Evolutionary conservation across 2,888 invertebrate genomes (phyloP), one percentile per base, ranked within the genome.

Genomic region (Scaeva pyrastri): DNA sequence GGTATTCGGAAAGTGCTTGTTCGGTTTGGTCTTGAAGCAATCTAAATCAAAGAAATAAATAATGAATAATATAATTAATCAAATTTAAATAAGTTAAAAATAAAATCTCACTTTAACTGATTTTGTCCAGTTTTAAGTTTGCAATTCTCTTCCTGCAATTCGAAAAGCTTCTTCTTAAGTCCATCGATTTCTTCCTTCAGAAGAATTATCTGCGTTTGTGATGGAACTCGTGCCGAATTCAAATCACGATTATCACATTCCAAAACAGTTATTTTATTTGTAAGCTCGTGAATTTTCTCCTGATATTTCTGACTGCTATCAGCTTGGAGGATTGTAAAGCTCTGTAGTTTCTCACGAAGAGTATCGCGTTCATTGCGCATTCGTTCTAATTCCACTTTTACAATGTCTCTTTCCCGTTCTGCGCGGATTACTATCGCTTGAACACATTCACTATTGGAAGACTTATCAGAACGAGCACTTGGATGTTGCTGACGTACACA

Each of bases 21-120:
- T 97, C 96, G 5, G 96, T 96, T 93, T 97, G 96, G 89, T 96
- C 94, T 89, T 97, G 96, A 64, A 96, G 93, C 88, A 95, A 94
- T 91, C 96, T 97, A 79, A 68, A 58, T 0, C 19, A 56, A 19
- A 52, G 12, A 26, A 41, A 16, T n/a, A 21, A n/a, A 3, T 19
- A 16, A 14, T 43, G 4, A 70, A 8, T n/a, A 48, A 0, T 68
- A 55, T 95, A 50, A 92, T 80, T 55, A 58, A 36, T 39, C 1
- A 58, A 19, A 12, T 12, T 12, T 16, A 19, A 19, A 5, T 5
- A 5, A 70, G 41, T 68, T 43, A 64, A n/a, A 68, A n/a, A 12
- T 52, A 3, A 48, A n/a, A 2, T 89, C 91, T 91, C 88, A 95
- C 95, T 94, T 94, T 19, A 95, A 90, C 90, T 95, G 95, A 60